These are phyloP conservation scores for Pangasius krempfi DNA, from an alignment of 2,797 vertebrate genomes.

Conservation along the genomic window DNA sequence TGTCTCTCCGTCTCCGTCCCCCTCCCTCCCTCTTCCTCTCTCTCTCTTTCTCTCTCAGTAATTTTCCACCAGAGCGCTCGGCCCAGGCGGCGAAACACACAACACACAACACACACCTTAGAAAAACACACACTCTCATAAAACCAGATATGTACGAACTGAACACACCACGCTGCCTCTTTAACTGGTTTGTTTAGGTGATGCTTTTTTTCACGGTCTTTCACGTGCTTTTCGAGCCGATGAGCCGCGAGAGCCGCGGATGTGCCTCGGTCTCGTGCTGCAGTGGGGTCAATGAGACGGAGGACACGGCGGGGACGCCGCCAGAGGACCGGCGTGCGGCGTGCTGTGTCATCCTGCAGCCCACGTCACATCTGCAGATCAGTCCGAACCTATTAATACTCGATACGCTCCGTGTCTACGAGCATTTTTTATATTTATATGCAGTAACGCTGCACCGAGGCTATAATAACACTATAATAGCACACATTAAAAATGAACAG, in stretches of 20 bases:
- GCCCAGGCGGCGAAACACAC: neutral
- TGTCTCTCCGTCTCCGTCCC: neutral
- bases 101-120: slow-evolving; percentile 9
- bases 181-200: neutral
- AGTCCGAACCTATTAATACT: too few species aligned
- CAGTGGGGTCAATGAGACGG: slow-evolving; percentile 24
- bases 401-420: neutral
- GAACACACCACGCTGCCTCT: neutral
- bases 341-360: slow-evolving; percentile 35
- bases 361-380: neutral
- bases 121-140: slow-evolving; percentile 12
- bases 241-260: neutral
- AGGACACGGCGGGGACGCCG: slow-evolving; percentile 2
- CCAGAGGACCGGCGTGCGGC: neutral
- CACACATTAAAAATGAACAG: neutral
- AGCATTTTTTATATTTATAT: too few species aligned
- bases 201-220: neutral
- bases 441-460: neutral
- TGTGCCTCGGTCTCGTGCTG: slow-evolving; percentile 4
- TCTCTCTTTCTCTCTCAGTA: slow-evolving; percentile 17
- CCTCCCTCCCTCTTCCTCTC: neutral
- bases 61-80: slow-evolving; percentile 32
- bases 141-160: neutral
- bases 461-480: neutral
- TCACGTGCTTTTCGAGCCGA: too few species aligned